These are phyloP conservation scores for Isotomurus palustris DNA, from an alignment of 2,888 invertebrate species.

Conservation along the genomic window DNA sequence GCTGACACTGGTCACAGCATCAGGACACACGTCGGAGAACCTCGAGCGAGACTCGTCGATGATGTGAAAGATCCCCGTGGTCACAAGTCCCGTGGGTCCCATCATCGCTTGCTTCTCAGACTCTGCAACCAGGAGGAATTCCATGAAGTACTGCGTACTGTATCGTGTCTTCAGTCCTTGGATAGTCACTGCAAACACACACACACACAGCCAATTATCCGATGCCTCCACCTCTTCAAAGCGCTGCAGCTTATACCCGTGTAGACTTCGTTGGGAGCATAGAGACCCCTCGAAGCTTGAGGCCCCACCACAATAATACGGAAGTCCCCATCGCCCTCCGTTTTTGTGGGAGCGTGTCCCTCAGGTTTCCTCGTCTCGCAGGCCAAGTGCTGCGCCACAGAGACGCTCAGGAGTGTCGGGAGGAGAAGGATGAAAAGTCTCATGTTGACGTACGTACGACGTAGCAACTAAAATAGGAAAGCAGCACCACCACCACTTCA, in stretches of 20 bases:
- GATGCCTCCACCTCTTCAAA: too few species aligned
- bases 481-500: too few species aligned
- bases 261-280: conserved; percentile 45
- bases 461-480: too few species aligned
- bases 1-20: conserved; percentile 77
- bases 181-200: conserved; percentile 48
- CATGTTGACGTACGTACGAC: too few species aligned
- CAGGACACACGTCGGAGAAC: conserved; percentile 76
- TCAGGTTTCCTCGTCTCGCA: conserved; percentile 42
- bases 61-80: conserved; percentile 54
- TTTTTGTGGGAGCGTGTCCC: conserved; percentile 36
- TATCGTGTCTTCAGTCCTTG: conserved; percentile 48
- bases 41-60: conserved; percentile 70
- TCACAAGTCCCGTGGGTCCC: conserved; percentile 56
- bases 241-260: conserved; percentile 34
- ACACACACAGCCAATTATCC: too few species aligned
- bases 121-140: conserved; percentile 72
- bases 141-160: conserved; percentile 58
- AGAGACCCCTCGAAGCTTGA: conserved; percentile 25
- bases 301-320: conserved; percentile 33
- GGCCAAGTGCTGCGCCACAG: conserved; percentile 38
- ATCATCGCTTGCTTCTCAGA: conserved; percentile 51
- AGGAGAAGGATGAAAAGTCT: neutral
- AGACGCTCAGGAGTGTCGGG: neutral
- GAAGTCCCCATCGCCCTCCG: conserved; percentile 43